These are phyloP conservation scores for Venturia canescens DNA, from an alignment of 1,140 invertebrate species.

Conservation along the genomic window DNA sequence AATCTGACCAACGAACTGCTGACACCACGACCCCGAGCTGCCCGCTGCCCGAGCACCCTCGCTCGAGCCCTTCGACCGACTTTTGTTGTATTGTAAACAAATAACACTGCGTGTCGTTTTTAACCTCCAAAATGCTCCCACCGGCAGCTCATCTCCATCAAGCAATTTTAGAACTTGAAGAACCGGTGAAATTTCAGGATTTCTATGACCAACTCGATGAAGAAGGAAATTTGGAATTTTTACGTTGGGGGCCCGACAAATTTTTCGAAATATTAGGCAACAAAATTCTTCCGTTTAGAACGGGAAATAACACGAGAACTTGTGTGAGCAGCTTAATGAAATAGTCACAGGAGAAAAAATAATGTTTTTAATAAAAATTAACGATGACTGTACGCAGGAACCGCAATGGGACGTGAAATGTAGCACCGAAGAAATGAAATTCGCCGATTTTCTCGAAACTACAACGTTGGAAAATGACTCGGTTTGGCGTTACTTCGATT, in stretches of 20 bases:
- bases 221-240: conserved; percentile 67
- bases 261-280: conserved; percentile 71
- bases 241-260: conserved; percentile 74
- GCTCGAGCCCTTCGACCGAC: neutral
- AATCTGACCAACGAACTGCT: no score
- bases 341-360: conserved; percentile 30
- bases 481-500: conserved; percentile 90
- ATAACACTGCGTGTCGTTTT: neutral
- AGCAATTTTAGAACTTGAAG: conserved; percentile 60
- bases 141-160: conserved; percentile 53
- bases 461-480: conserved; percentile 65
- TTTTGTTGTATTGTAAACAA: neutral
- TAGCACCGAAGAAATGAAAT: conserved; percentile 76
- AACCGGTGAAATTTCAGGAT: conserved; percentile 70
- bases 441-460: conserved; percentile 81
- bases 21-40: no score
- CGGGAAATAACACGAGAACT: conserved; percentile 71
- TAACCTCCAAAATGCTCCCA: conserved; percentile 40
- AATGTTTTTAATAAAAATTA: conserved; percentile 48
- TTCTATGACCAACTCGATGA: conserved; percentile 62
- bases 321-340: conserved; percentile 62
- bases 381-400: conserved; percentile 69
- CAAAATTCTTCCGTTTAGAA: conserved; percentile 73
- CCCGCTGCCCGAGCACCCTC: no score
- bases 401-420: conserved; percentile 88